Evolutionary conservation across 1,140 invertebrate genomes (phyloP).

Genomic region (Hylyphantes graminicola): DNA sequence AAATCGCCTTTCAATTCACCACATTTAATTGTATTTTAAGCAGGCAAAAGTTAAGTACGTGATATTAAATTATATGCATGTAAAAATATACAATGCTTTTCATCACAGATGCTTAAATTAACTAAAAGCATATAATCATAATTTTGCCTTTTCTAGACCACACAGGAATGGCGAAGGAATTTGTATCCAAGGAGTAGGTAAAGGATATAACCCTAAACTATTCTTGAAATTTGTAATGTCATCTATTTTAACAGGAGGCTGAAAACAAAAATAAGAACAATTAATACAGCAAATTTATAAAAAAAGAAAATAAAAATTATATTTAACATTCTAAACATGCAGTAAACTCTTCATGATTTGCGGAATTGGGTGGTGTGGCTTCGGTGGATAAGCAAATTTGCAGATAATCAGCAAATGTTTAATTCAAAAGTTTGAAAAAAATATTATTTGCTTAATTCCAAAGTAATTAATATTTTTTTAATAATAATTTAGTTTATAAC

Average conservation of each 20-base stretch:
- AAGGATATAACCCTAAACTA: slow-evolving; percentile 75
- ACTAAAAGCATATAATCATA: slow-evolving; percentile 14
- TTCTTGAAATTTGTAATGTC: slow-evolving; percentile 77
- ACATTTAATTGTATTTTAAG: background rate
- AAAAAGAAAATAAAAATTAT: background rate
- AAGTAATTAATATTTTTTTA: background rate
- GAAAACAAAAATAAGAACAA: slow-evolving; percentile 63
- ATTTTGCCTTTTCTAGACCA: slow-evolving; percentile 35
- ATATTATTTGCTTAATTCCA: slow-evolving; percentile 8
- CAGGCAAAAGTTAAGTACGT: background rate
- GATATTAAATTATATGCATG: slow-evolving; percentile 16
- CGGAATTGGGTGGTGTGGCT: too few species aligned
- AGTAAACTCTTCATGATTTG: too few species aligned
- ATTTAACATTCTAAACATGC: too few species aligned
- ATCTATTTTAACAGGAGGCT: slow-evolving; percentile 70
- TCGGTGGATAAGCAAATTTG: too few species aligned
- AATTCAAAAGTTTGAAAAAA: slow-evolving; percentile 10
- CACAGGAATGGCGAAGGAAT: slow-evolving; percentile 56
- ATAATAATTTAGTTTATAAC: slow-evolving; percentile 4
- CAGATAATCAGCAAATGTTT: background rate
- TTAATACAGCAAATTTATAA: background rate
- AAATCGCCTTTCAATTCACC: too few species aligned
- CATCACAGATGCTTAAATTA: slow-evolving; percentile 21
- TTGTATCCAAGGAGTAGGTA: slow-evolving; percentile 75
- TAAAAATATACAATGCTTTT: slow-evolving; percentile 46